phyloP scores from a whole-genome alignment of 30 jellyfish, hydroid and myxozoan genomes.

The Turritopsis rubra region DNA sequence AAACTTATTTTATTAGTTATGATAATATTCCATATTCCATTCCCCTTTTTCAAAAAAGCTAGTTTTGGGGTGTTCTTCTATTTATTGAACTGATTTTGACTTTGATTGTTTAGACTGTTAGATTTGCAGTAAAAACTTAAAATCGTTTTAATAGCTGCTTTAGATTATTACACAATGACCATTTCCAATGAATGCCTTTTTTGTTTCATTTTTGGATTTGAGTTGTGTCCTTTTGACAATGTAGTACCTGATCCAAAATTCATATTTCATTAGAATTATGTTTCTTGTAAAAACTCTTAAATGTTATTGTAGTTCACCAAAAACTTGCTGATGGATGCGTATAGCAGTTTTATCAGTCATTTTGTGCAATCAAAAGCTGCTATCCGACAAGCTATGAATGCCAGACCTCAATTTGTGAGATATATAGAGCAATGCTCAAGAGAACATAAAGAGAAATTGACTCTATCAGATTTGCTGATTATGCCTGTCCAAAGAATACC shows the following conservation, averaged over 20 bases:
- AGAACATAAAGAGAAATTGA: conserved; percentile 84
- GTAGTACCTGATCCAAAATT: background rate
- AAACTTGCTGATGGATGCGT: conserved; percentile 88
- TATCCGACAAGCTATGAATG: conserved; percentile 57
- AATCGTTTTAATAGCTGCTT: too few species aligned
- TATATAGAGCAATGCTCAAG: conserved; percentile 83
- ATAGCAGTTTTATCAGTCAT: conserved; percentile 84
- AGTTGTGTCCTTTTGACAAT: background rate
- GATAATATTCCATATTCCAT: background rate
- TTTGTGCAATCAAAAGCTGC: conserved; percentile 95
- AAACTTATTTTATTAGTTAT: background rate
- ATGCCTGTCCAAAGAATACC: conserved; percentile 98
- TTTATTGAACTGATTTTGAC: too few species aligned
- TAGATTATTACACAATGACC: background rate
- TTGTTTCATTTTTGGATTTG: background rate
- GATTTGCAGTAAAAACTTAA: too few species aligned
- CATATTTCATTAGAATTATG: background rate
- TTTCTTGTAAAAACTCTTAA: background rate
- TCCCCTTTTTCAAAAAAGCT: background rate
- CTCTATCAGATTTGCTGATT: conserved; percentile 77
- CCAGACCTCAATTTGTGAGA: conserved; percentile 71
- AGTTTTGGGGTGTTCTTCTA: too few species aligned
- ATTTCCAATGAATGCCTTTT: background rate
- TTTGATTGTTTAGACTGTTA: too few species aligned
- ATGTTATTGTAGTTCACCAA: conserved; percentile 58